These are phyloP conservation scores for Muscicapa adusta DNA, from an alignment of 2,113 vertebrate genomes.

Conservation along the genomic window DNA sequence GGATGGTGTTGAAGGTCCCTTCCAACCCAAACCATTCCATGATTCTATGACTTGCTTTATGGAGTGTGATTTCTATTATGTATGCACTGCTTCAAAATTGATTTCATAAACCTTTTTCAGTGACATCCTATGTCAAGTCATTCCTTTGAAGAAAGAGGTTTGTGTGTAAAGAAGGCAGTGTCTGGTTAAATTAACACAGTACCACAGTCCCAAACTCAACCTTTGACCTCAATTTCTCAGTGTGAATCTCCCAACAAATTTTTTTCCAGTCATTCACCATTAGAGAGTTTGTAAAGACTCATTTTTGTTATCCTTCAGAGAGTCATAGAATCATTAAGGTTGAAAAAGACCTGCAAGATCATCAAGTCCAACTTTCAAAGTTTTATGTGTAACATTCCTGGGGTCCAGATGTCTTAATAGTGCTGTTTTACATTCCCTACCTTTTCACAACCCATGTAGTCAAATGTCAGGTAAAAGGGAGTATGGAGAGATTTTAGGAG, in stretches of 20 bases:
- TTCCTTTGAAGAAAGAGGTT: fast-evolving
- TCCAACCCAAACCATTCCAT: background rate
- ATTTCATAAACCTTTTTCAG: background rate
- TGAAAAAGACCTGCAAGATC: background rate
- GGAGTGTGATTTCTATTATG: background rate
- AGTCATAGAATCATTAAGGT: background rate
- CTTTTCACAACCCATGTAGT: background rate
- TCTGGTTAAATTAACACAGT: background rate
- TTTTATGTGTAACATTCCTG: background rate
- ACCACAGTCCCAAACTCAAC: background rate
- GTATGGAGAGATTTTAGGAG: background rate
- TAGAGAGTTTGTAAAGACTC: background rate
- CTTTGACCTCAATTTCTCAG: background rate
- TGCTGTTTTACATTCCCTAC: background rate
- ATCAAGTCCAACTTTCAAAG: background rate
- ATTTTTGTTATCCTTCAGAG: background rate
- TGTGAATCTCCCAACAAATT: fast-evolving
- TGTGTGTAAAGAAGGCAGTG: background rate
- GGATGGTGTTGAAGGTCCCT: background rate
- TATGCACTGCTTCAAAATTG: background rate
- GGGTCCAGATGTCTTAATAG: background rate
- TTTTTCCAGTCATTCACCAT: background rate
- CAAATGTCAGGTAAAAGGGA: background rate
- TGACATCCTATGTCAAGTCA: background rate
- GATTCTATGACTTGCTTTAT: background rate